These are phyloP conservation scores for Lasioglossum lativentre DNA, from an alignment of 2,888 invertebrate species.

Conservation along the genomic window DNA sequence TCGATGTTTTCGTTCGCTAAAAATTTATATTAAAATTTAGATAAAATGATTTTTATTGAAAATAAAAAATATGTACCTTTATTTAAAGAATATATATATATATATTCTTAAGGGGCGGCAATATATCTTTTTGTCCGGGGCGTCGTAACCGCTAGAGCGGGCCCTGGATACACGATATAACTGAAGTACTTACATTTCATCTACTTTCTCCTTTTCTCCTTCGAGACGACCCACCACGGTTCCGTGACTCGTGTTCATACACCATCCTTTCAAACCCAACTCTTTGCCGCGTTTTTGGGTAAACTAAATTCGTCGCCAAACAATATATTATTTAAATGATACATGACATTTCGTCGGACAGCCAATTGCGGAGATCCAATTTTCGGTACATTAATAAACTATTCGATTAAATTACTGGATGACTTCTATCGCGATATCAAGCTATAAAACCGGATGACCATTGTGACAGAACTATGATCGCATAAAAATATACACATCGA, in stretches of 20 bases:
- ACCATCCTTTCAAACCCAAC: conserved; percentile 90
- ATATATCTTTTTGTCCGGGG: too few species aligned
- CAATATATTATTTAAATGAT: neutral
- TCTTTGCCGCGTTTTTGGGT: conserved; percentile 88
- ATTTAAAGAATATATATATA: too few species aligned
- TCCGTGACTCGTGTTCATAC: conserved; percentile 89
- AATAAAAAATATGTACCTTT: too few species aligned
- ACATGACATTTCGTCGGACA: neutral
- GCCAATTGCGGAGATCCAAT: conserved; percentile 18
- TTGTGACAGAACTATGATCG: neutral
- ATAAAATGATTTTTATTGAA: too few species aligned
- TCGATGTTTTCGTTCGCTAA: too few species aligned
- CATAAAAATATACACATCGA: too few species aligned
- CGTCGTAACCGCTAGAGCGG: too few species aligned
- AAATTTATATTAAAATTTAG: too few species aligned
- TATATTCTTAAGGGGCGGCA: too few species aligned
- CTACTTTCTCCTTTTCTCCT: conserved; percentile 87
- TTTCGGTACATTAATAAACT: neutral
- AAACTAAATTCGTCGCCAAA: conserved; percentile 84
- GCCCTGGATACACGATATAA: too few species aligned
- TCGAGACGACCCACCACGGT: conserved; percentile 89
- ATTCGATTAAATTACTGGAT: neutral
- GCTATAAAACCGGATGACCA: too few species aligned
- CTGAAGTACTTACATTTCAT: conserved; percentile 87
- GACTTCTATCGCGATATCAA: neutral